Percentiles rank a stretch among this genome's conserved stretches.
These are phyloP conservation scores for Xylocampa areola DNA, from an alignment of 2,888 invertebrate species.

Conservation along the genomic window DNA sequence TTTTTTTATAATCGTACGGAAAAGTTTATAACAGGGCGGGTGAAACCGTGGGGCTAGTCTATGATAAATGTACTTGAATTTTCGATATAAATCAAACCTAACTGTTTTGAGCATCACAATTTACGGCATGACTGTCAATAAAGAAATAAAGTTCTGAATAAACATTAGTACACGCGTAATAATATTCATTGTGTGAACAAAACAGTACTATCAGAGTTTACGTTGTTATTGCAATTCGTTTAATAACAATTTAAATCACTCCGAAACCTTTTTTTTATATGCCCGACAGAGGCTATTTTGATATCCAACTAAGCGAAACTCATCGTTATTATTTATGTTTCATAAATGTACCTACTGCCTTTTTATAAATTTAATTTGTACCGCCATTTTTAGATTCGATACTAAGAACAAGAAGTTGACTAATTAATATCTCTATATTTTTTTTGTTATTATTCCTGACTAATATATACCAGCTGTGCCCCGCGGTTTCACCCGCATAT, in stretches of 20 bases:
- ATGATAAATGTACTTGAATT: conserved; percentile 16
- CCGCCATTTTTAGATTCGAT: no score
- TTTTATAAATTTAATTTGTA: no score
- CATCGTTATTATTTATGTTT: no score
- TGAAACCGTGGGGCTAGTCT: no score
- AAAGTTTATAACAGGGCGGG: no score
- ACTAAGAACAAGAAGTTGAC: no score
- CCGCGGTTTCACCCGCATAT: no score
- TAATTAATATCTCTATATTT: no score
- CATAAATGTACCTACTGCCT: no score
- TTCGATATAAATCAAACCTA: conserved; percentile 23
- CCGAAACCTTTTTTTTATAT: conserved; percentile 3
- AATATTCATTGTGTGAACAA: not conserved
- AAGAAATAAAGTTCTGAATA: conserved; percentile 29
- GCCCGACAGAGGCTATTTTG: conserved; percentile 5
- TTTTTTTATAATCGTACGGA: no score
- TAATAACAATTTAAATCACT: conserved; percentile 4
- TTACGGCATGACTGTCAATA: conserved; percentile 24
- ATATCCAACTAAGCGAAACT: conserved; percentile 4
- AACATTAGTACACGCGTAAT: conserved; percentile 17
- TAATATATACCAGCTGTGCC: no score
- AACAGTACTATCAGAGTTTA: conserved; percentile 2
- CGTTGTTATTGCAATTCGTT: conserved; percentile 1
- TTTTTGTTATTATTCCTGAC: no score
- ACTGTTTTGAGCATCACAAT: conserved; percentile 15